Evolutionary conservation across 92 coral and sea anemone species (phyloP), one percentile per base, ranked within the genome.

Genomic region (Siderastrea radians): DNA sequence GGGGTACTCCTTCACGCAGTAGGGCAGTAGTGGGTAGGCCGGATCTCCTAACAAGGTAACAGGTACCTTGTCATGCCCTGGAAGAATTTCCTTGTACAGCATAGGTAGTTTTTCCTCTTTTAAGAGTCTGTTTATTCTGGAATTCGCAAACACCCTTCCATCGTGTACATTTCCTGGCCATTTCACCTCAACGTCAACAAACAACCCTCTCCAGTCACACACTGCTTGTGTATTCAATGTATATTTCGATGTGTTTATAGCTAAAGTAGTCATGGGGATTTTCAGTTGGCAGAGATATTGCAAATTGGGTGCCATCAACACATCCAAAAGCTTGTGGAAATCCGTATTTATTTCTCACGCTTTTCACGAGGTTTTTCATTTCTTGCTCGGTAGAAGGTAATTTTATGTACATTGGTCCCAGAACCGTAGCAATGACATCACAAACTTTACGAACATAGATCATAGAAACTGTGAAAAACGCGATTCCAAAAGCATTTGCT

Each of bases 241-340:
- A 68, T 90, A 80, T 67, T 81, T 90, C 89, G 38, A 26, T 26
- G 38, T 78, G 80, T 81, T 90, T 85, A 49, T 86, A 86, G 53
- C 83, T 73, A 72, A 80, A 91, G 70, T 83, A 91, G 72, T 86
- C 88, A 1, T 91, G 88, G 11, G 90, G 54, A 75, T 85, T 86
- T 46, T 72, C 82, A 65, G 71, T 72, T 51, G 94, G 91, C 55
- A 82, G 77, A 73, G 51, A 69, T 11, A 83, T 91, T 15, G 89
- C 81, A 58, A 91, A 87, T 45, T 91, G 92, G 7, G 94, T 83
- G 9, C 94, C 94, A 87, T 91, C 91, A 52, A 87, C 91, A 49
- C 81, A 62, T 62, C 89, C 92, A 58, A 87, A 71, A 47, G 75
- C 86, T 76, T 74, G 86, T 2, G 94, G 89, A 79, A 91, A 87